A percentile compares a stretch with the other conserved stretches of the same genome.
Evolutionary conservation across 1,140 invertebrate species (phyloP).

Genomic region (Sarcophaga bullata): DNA sequence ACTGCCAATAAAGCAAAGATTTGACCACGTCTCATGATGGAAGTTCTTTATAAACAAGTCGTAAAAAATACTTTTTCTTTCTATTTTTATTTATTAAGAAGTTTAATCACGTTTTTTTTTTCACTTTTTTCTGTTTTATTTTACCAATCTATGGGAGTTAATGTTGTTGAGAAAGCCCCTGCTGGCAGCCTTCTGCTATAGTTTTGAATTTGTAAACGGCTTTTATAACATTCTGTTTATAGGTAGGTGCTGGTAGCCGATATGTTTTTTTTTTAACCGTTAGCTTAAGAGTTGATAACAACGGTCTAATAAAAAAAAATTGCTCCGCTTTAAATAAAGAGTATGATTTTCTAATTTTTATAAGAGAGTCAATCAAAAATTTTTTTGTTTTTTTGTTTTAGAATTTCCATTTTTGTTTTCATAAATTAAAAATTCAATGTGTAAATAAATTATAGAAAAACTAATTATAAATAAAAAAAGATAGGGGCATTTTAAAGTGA

Average conservation of each 20-base stretch:
- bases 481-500: no score
- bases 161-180: constrained; percentile 24
- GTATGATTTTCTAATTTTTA: background rate
- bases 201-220: background rate
- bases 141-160: background rate
- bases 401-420: no score
- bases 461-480: no score
- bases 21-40: constrained; percentile 18
- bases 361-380: no score
- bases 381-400: no score
- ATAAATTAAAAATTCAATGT: no score
- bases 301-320: background rate
- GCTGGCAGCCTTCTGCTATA: constrained; percentile 22
- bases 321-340: background rate
- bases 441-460: no score
- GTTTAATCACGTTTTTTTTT: constrained; percentile 16
- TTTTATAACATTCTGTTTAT: constrained; percentile 7
- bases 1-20: constrained; percentile 4
- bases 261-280: background rate
- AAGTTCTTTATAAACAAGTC: background rate
- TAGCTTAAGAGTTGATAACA: background rate
- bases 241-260: background rate
- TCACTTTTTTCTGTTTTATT: background rate
- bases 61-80: no score
- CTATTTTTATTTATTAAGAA: background rate